phyloP scores from a whole-genome alignment of 2,797 vertebrate species.

The Amniataba percoides region DNA sequence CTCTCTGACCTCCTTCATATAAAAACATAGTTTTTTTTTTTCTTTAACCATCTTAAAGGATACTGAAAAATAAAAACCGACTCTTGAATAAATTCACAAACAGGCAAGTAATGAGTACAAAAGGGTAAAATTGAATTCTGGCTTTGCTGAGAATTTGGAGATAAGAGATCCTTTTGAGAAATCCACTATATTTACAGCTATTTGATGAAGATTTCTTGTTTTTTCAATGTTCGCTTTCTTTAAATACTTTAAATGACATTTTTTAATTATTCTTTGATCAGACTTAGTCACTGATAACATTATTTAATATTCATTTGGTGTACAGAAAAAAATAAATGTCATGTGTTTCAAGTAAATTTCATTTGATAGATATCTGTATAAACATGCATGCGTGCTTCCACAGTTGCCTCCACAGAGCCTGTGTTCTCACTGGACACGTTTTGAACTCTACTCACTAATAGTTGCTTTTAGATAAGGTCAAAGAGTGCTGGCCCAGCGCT shows the following conservation, averaged over 20 bases:
- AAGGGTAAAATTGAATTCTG: background rate
- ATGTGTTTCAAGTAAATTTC: background rate
- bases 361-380: background rate
- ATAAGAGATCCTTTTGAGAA: background rate
- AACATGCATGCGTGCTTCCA: background rate
- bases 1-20: background rate
- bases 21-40: background rate
- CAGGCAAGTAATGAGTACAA: background rate
- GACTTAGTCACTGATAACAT: background rate
- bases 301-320: background rate
- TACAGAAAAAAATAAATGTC: background rate
- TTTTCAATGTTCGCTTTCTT: background rate
- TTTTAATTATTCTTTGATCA: background rate
- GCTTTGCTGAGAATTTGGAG: background rate
- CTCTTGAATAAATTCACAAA: background rate
- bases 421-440: constrained; percentile 19
- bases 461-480: constrained; percentile 62
- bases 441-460: constrained; percentile 42
- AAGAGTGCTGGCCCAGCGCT: constrained; percentile 57
- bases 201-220: background rate
- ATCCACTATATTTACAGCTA: background rate
- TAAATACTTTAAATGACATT: background rate
- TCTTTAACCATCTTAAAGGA: background rate
- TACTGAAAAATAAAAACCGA: constrained; percentile 7
- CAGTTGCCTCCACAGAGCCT: background rate